Conservation (phyloP, 2,797 vertebrate genomes). For the Sarcoramphus papa region DNA sequence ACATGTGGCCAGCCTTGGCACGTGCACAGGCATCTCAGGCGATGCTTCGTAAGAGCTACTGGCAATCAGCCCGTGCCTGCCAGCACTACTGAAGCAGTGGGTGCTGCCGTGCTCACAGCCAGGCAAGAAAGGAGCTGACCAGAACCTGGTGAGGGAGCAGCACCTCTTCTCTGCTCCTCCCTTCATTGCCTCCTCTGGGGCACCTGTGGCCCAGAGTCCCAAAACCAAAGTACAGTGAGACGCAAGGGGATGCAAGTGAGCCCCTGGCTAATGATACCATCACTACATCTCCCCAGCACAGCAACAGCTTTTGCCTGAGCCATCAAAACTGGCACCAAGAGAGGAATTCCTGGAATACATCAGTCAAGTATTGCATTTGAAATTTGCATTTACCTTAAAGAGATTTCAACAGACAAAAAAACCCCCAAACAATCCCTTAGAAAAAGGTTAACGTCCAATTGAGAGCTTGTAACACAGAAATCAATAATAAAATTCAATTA, state of each 20-base stretch:
- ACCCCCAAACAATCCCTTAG: not conserved
- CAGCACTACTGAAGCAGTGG: not conserved
- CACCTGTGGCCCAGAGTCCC: not conserved
- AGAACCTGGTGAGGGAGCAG: not conserved
- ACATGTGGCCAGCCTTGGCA: too few relatives aligned
- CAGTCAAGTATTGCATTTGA: not conserved
- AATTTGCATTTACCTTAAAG: slow-evolving; percentile 12
- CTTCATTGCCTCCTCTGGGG: not conserved
- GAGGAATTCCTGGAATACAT: not conserved
- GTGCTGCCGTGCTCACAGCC: not conserved
- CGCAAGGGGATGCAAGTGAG: not conserved
- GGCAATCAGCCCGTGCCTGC: not conserved
- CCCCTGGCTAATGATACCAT: not conserved
- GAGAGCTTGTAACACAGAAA: not conserved
- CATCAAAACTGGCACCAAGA: not conserved
- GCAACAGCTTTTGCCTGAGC: not conserved
- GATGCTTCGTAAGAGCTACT: rapidly evolving
- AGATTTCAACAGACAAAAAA: not conserved
- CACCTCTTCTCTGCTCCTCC: not conserved
- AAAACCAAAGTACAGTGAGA: not conserved
- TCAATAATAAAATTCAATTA: slow-evolving; percentile 40
- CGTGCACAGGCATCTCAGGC: not conserved
- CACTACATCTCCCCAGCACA: not conserved
- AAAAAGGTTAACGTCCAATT: slow-evolving; percentile 24
- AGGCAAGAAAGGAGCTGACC: too few relatives aligned